phyloP scores from a whole-genome alignment of 2,113 vertebrate species.

The Aptenodytes patagonicus region DNA sequence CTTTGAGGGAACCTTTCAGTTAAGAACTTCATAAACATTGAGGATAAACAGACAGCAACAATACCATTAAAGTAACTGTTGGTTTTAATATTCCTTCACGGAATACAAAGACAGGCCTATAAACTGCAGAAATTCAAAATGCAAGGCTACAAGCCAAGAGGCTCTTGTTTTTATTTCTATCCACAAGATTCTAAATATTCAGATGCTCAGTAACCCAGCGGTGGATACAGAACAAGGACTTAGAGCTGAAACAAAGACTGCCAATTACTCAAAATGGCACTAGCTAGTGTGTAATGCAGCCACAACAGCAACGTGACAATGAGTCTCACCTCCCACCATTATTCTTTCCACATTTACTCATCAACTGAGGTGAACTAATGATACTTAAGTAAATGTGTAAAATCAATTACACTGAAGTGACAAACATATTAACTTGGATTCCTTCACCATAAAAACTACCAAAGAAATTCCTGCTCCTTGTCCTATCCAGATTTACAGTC shows the following conservation, averaged over 20 bases:
- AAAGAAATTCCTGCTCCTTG: neutral
- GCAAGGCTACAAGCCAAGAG: neutral
- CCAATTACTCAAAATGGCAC: neutral
- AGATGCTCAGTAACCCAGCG: neutral
- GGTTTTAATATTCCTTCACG: neutral
- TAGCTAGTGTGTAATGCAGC: neutral
- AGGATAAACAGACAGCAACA: neutral
- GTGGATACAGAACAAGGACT: neutral
- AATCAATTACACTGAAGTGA: neutral
- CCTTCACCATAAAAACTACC: neutral
- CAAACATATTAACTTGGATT: neutral
- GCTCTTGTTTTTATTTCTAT: neutral
- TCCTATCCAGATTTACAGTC: neutral
- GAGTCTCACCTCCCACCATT: neutral
- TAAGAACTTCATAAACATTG: neutral
- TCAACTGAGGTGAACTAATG: neutral
- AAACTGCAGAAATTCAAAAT: neutral
- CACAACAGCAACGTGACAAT: neutral
- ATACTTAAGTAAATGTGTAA: neutral
- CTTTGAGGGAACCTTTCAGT: neutral
- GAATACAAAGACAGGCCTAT: neutral
- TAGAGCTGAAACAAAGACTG: neutral
- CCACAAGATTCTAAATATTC: neutral
- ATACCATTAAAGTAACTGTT: neutral
- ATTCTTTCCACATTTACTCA: neutral